A percentile compares a stretch with the other conserved stretches of the same genome.
These are phyloP conservation scores for Dynastes hyllus DNA, from an alignment of 2,888 invertebrate species.

Conservation along the genomic window DNA sequence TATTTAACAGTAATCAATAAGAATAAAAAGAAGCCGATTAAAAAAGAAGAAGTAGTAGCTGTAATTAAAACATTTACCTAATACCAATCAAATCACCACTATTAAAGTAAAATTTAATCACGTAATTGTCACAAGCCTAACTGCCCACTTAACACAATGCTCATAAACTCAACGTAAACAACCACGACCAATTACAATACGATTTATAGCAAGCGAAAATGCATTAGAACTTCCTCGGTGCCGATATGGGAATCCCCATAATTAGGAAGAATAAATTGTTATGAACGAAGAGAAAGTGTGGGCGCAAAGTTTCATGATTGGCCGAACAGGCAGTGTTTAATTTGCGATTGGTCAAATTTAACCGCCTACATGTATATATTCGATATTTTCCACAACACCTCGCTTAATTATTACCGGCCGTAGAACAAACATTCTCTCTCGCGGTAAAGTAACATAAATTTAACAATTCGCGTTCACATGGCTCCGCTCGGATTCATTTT, in stretches of 20 bases:
- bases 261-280: conserved; percentile 51
- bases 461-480: conserved; percentile 14
- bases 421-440: conserved; percentile 20
- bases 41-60: no score
- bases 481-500: background rate
- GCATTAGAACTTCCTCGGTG: conserved; percentile 18
- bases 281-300: conserved; percentile 55
- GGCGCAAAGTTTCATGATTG: conserved; percentile 55
- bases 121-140: no score
- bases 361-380: conserved; percentile 53
- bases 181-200: background rate
- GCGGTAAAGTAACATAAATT: background rate
- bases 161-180: no score
- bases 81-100: no score
- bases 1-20: no score
- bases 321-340: conserved; percentile 52
- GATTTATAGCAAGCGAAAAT: conserved; percentile 3
- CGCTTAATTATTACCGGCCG: conserved; percentile 22
- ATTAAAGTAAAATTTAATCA: no score
- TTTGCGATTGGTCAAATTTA: conserved; percentile 54
- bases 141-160: background rate
- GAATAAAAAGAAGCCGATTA: no score
- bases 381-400: conserved; percentile 37
- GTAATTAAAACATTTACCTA: no score
- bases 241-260: conserved; percentile 23